These are phyloP conservation scores for Neogale vison DNA, from an alignment of 2,113 vertebrate species.

Conservation along the genomic window DNA sequence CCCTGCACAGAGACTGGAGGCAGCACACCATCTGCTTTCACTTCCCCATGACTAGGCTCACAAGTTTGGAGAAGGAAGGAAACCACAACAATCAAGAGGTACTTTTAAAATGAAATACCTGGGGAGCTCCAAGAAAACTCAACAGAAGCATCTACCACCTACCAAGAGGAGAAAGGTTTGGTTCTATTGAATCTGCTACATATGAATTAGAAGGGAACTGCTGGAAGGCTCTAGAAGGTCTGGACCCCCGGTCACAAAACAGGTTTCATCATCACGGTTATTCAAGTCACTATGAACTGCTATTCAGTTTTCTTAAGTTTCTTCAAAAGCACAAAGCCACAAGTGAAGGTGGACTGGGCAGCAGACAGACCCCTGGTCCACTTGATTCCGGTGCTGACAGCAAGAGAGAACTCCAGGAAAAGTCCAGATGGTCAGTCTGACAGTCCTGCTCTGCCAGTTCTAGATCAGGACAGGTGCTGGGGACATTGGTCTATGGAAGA, in stretches of 20 bases:
- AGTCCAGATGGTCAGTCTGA: neutral
- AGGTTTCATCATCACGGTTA: neutral
- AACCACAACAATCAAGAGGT: neutral
- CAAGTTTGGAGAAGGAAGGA: neutral
- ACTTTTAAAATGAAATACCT: neutral
- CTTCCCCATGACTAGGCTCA: neutral
- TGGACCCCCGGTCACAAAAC: neutral
- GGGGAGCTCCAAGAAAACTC: neutral
- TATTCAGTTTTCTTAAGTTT: neutral
- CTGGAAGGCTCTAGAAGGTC: neutral
- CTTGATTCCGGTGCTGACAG: neutral
- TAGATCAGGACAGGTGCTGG: neutral
- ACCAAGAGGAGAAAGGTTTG: neutral
- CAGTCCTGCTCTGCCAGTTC: neutral
- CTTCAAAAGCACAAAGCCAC: conserved; percentile 25
- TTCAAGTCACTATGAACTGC: neutral
- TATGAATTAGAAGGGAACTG: neutral
- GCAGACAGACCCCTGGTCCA: neutral
- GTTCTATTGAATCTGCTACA: neutral
- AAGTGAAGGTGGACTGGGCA: neutral
- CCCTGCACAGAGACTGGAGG: neutral
- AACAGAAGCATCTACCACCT: neutral
- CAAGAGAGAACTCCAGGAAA: neutral
- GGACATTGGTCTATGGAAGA: neutral
- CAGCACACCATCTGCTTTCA: neutral